phyloP scores from a whole-genome alignment of 2,113 vertebrate species.

The Charina bottae region DNA sequence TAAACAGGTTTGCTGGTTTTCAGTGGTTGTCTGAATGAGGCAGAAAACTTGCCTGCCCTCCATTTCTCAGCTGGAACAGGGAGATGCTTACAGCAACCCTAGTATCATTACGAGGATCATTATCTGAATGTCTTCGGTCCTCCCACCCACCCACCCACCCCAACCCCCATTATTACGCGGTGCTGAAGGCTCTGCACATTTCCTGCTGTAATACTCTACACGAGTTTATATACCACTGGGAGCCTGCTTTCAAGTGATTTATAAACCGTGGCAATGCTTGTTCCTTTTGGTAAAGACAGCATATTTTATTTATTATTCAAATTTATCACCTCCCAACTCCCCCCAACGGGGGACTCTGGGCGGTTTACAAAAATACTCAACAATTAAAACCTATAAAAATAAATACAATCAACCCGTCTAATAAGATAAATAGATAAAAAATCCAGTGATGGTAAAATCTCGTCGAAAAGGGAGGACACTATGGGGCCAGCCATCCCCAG shows the following conservation, averaged over 20 bases:
- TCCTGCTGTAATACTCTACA: neutral
- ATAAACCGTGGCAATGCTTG: neutral
- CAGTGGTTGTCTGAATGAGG: too few species aligned
- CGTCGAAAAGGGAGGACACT: too few species aligned
- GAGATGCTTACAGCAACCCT: neutral
- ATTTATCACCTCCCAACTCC: too few species aligned
- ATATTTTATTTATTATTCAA: too few species aligned
- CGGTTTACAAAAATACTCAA: too few species aligned
- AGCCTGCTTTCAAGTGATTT: neutral
- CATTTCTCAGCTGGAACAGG: neutral
- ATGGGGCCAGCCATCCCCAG: too few species aligned
- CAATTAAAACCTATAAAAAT: too few species aligned
- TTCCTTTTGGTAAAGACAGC: neutral
- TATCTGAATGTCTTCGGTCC: fast-evolving
- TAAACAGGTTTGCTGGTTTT: too few species aligned
- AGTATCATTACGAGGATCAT: neutral
- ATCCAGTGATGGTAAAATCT: too few species aligned
- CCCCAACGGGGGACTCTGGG: too few species aligned
- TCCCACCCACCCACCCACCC: neutral
- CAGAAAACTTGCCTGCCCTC: neutral
- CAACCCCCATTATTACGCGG: neutral
- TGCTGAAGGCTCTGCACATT: neutral
- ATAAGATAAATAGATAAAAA: too few species aligned
- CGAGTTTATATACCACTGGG: neutral
- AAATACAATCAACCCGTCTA: too few species aligned